Percentiles rank a stretch among this genome's conserved stretches.
phyloP scores from a whole-genome alignment of 2,113 vertebrate species.

The Triplophysa siluroides region DNA sequence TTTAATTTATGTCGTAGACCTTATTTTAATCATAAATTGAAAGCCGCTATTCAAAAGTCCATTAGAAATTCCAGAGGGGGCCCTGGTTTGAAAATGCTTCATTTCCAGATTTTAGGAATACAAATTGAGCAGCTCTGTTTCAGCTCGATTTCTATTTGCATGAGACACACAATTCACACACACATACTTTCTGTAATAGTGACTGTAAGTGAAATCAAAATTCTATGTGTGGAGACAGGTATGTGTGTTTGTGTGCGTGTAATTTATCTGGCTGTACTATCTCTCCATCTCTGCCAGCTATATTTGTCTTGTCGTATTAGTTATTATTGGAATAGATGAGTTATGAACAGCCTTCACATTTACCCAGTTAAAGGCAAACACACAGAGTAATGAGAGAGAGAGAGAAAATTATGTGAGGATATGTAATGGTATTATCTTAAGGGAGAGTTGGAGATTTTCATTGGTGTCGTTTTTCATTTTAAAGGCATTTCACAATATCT shows the following conservation, averaged over 20 bases:
- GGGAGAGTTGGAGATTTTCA: conserved; percentile 31
- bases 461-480: conserved; percentile 39
- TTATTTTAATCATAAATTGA: no score
- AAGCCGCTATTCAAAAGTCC: no score
- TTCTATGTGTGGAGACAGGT: conserved; percentile 20
- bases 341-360: conserved; percentile 55
- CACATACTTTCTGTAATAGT: not conserved
- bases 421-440: conserved; percentile 16
- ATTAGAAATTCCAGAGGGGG: no score
- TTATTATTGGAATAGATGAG: conserved; percentile 54
- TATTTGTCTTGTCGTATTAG: conserved; percentile 57
- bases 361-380: conserved; percentile 45
- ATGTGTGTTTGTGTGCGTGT: not conserved
- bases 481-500: conserved; percentile 45
- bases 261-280: conserved; percentile 12
- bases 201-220: not conserved
- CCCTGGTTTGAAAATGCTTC: no score
- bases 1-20: no score
- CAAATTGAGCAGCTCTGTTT: not conserved
- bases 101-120: no score
- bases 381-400: conserved; percentile 36
- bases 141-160: not conserved
- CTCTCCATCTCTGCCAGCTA: conserved; percentile 35
- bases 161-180: not conserved
- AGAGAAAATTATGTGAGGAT: not conserved